Base-by-base conservation (phyloP, 1,140 invertebrate genomes). In the Archegozetes longisetosus region DNA sequence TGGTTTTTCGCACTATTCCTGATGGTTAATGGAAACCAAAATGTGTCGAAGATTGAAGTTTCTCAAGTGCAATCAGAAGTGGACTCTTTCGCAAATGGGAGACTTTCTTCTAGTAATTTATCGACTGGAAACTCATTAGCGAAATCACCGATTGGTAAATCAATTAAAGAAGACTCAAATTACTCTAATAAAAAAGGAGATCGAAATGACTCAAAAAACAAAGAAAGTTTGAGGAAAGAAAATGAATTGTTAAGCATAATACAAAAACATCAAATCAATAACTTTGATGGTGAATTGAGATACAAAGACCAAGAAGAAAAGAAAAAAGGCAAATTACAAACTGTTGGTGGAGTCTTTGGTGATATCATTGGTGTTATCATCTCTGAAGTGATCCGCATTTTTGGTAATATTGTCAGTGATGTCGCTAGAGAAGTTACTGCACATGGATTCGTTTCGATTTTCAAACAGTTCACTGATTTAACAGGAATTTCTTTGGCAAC, bases 361-460 rank as follows among this genome's bases (percentile, higher is more conserved):
- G 57, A 58, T 32, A 58, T 58, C n/a, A 58, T 58, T 29, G 57
- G 47, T 20, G 57, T 51, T 1, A n/a, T 58, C 2, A 24, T 58
- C 4, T 58, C 57, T 3, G 57, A 58, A 58, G 47, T 58, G 52
- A 47, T 47, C 12, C 2, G 48, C 26, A 49, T 58, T n/a, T 58
- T 58, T 28, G 57, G 57, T 9, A 50, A 17, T 2, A 24, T 58
- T 1, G 57, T 58, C 47, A 58, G 57, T 27, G 57, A 58, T 58
- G 57, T 58, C 4, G 57, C 57, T 14, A 40, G 57, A 22, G 57
- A 58, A 24, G 57, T 58, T 2, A 58, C 57, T 1, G 57, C 57
- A 3, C 57, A 58, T 58, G 57, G 57, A 23, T 58, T 58, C 26
- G 57, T 58, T n/a, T 58, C 57, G 23, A n/a, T 58, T 17, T 46